phyloP scores from a whole-genome alignment of 64 coral and sea anemone species.

The Hydrozoanthus tunicans region DNA sequence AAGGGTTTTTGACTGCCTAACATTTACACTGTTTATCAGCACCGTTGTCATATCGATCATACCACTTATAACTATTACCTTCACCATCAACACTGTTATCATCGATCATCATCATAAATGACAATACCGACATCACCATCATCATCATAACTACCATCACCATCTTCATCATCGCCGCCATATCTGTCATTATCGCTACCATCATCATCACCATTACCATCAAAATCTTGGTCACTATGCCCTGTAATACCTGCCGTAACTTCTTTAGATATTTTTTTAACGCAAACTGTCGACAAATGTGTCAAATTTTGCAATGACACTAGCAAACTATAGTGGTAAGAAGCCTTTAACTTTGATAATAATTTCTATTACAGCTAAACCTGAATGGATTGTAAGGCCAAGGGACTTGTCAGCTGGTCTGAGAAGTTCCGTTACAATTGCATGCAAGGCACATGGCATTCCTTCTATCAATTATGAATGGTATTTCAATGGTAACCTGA shows the following conservation, averaged over 20 bases:
- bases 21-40: background rate
- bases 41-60: background rate
- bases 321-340: too few relatives aligned
- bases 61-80: background rate
- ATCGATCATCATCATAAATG: background rate
- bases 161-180: background rate
- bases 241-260: background rate
- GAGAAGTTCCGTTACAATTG: slow-evolving; percentile 54
- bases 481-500: slow-evolving; percentile 73
- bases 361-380: slow-evolving; percentile 61
- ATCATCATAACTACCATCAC: background rate
- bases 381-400: slow-evolving; percentile 82
- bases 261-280: too few relatives aligned
- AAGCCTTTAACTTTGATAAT: background rate
- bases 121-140: background rate
- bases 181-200: background rate
- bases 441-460: slow-evolving; percentile 73
- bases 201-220: background rate
- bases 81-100: background rate
- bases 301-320: too few relatives aligned
- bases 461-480: slow-evolving; percentile 70
- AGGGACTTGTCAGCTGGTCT: slow-evolving; percentile 60
- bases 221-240: background rate
- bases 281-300: too few relatives aligned
- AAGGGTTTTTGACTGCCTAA: background rate